phyloP scores from a whole-genome alignment of 2,113 vertebrate species.

The Nycticryphes semicollaris region DNA sequence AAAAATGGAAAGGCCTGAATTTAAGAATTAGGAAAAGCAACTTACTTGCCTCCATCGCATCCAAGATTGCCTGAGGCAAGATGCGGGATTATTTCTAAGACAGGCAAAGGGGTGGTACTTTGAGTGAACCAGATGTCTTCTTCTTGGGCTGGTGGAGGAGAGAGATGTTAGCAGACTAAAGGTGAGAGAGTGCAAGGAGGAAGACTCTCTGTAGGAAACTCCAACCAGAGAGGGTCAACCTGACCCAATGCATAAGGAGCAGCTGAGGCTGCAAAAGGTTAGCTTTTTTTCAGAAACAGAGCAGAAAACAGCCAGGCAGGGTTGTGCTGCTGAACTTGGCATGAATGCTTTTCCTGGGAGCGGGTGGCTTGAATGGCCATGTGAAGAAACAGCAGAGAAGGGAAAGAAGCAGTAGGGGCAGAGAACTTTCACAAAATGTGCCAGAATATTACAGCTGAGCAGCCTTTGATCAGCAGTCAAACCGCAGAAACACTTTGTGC shows the following conservation, averaged over 20 bases:
- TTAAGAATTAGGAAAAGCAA: background rate
- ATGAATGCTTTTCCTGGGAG: background rate
- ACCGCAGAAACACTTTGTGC: background rate
- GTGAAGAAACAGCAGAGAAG: background rate
- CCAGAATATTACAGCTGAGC: background rate
- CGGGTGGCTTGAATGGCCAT: background rate
- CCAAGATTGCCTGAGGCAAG: background rate
- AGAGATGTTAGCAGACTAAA: background rate
- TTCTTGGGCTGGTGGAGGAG: background rate
- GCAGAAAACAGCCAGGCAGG: background rate
- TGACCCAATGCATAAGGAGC: background rate
- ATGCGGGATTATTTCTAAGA: background rate
- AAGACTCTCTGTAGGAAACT: background rate
- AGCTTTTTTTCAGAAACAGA: background rate
- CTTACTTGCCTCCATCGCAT: background rate
- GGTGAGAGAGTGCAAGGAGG: rapidly evolving
- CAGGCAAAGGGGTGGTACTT: background rate
- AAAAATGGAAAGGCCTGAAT: background rate
- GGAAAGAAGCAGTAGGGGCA: background rate
- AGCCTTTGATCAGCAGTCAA: constrained; percentile 24
- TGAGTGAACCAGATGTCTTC: background rate
- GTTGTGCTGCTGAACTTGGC: background rate
- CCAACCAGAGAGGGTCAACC: background rate
- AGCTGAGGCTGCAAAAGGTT: background rate
- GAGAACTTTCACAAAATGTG: background rate